Conservation (phyloP, 2,797 vertebrate species). For the Myotis daubentonii region DNA sequence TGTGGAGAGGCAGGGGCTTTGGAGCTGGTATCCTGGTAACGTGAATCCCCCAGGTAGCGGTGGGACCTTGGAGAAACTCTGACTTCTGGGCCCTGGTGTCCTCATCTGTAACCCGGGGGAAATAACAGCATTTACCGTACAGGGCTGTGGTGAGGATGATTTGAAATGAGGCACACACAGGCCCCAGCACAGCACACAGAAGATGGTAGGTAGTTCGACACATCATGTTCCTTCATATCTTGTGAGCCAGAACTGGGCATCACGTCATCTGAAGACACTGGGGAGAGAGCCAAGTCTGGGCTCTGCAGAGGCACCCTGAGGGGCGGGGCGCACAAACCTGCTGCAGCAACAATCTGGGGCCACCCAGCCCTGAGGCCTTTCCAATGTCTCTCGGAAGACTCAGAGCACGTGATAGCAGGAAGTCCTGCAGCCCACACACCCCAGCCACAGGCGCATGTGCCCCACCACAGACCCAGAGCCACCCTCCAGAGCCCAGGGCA, state of each 20-base stretch:
- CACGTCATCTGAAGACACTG: not conserved
- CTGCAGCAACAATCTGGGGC: not conserved
- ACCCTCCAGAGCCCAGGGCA: not conserved
- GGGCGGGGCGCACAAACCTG: not conserved
- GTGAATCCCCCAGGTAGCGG: not conserved
- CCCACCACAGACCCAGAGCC: not conserved
- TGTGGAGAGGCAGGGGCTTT: not conserved
- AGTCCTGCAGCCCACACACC: not conserved
- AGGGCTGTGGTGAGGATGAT: not conserved
- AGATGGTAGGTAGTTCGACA: not conserved
- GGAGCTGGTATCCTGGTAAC: not conserved
- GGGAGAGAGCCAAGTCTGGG: not conserved
- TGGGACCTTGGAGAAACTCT: not conserved
- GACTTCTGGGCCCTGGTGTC: not conserved
- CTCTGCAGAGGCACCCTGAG: rapidly evolving
- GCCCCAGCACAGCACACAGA: not conserved
- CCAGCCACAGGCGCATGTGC: not conserved
- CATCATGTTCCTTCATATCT: not conserved
- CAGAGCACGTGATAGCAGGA: not conserved
- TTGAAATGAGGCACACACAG: not conserved
- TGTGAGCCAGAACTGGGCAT: not conserved
- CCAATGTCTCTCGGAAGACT: not conserved
- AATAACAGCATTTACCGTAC: not conserved
- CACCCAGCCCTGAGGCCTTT: not conserved
- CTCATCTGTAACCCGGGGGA: not conserved